Conservation (phyloP, 2,113 vertebrate species). For the Dicrurus megarhynchus region DNA sequence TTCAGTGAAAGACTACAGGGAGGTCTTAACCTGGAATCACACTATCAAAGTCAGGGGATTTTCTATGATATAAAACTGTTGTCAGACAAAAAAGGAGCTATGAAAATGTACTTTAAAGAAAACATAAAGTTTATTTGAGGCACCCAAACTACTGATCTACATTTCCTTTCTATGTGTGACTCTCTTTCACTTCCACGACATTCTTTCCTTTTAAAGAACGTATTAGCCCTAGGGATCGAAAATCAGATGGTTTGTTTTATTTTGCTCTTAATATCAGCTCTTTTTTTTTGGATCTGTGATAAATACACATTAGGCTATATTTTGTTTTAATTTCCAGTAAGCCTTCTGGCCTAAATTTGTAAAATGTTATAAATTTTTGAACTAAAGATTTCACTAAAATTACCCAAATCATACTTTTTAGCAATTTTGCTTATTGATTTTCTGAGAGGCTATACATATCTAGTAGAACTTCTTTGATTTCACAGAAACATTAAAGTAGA, state of each 20-base stretch:
- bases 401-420: neutral
- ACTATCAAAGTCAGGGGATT: neutral
- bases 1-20: neutral
- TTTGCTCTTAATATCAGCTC: neutral
- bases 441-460: neutral
- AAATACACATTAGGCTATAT: neutral
- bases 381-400: neutral
- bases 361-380: neutral
- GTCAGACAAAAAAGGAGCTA: neutral
- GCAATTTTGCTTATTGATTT: neutral
- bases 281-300: neutral
- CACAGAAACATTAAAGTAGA: neutral
- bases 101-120: neutral
- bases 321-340: neutral
- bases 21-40: neutral
- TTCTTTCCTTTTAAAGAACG: neutral
- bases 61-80: neutral
- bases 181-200: accelerated
- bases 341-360: neutral
- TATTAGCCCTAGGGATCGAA: neutral
- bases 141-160: neutral
- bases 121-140: neutral
- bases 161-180: neutral
- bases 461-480: neutral
- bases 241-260: neutral